Conservation (phyloP, 2,113 vertebrate species). For the Etia nguti region DNA sequence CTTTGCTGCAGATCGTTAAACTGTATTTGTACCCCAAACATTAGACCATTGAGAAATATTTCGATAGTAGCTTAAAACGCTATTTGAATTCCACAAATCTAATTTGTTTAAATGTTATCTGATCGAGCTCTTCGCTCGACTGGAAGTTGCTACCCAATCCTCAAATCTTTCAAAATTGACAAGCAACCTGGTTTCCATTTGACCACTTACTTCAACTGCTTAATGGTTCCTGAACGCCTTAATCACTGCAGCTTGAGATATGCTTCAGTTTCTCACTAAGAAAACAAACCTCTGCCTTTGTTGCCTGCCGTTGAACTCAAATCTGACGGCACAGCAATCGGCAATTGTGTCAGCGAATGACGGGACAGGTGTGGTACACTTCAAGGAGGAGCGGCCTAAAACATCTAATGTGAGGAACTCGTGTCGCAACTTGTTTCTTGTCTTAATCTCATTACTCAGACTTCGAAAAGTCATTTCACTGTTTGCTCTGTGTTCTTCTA, state of each 20-base stretch:
- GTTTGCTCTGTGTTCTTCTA: constrained; percentile 19
- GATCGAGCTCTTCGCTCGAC: neutral
- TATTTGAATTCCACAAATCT: neutral
- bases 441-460: constrained; percentile 24
- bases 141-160: neutral
- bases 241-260: constrained; percentile 32
- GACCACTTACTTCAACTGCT: constrained; percentile 58
- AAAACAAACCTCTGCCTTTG: constrained; percentile 45
- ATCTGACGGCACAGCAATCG: neutral
- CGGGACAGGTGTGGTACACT: constrained; percentile 3
- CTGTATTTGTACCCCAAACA: neutral
- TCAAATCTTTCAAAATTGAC: constrained; percentile 2
- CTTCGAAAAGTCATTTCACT: constrained; percentile 31
- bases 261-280: constrained; percentile 16
- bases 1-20: neutral
- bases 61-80: neutral
- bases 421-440: constrained; percentile 28
- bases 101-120: constrained; percentile 4
- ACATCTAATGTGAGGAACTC: neutral
- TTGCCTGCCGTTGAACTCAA: constrained; percentile 17
- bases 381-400: neutral
- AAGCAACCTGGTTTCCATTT: constrained; percentile 56
- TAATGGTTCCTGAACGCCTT: constrained; percentile 48
- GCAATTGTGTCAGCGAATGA: neutral
- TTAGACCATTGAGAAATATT: constrained; percentile 2